Conservation (phyloP, 2,888 invertebrate genomes). For the Eurytoma californica region DNA sequence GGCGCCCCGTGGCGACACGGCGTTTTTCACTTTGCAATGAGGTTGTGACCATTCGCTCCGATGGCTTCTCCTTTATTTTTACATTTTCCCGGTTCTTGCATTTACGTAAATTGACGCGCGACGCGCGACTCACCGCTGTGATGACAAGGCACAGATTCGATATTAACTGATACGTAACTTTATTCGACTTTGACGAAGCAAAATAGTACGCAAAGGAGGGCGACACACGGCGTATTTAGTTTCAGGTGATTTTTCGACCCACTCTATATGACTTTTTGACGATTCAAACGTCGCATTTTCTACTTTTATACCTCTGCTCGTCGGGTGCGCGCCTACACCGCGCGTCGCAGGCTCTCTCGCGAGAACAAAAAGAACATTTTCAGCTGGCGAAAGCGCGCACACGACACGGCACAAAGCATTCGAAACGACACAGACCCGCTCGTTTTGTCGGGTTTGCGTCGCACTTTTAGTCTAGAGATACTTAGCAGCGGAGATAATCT, state of each 20-base stretch:
- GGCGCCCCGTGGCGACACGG: conserved; percentile 19
- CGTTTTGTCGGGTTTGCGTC: conserved; percentile 11
- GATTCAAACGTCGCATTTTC: conserved; percentile 65
- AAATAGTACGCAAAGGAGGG: conserved; percentile 29
- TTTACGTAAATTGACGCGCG: conserved; percentile 6
- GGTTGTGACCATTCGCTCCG: conserved; percentile 29
- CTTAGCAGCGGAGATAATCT: conserved; percentile 31
- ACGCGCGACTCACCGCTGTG: background rate
- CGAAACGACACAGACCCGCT: background rate
- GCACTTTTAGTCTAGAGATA: conserved; percentile 37
- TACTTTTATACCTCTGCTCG: conserved; percentile 62
- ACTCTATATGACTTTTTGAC: conserved; percentile 39
- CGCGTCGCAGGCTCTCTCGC: background rate
- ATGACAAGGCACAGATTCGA: conserved; percentile 36
- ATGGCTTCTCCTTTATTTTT: conserved; percentile 5
- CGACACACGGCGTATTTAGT: conserved; percentile 47
- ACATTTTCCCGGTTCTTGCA: conserved; percentile 29
- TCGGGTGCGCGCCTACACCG: conserved; percentile 15
- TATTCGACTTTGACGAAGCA: conserved; percentile 29
- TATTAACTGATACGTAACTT: conserved; percentile 30
- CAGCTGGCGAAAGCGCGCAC: background rate
- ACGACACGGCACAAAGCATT: conserved; percentile 32
- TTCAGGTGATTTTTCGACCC: conserved; percentile 40
- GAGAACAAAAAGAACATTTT: background rate
- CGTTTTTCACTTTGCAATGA: conserved; percentile 21